Percentiles rank a stretch among this genome's conserved stretches.
Conservation (phyloP, 2,888 invertebrate species). For the Lithophane semibrunnea region DNA sequence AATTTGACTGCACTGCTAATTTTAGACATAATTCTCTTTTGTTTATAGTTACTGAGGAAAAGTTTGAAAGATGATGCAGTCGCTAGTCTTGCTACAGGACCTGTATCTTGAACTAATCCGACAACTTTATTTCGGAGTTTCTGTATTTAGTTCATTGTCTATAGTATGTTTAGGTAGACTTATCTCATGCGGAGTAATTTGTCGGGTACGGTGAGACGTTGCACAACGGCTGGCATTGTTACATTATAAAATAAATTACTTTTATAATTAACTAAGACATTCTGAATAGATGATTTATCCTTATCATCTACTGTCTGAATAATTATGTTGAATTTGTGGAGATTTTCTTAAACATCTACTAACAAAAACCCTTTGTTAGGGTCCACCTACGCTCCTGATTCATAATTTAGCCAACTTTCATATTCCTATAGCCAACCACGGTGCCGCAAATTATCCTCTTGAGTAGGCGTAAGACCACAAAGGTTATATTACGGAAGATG, state of each 20-base stretch:
- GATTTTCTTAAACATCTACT: conserved; percentile 15
- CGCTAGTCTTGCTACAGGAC: conserved; percentile 11
- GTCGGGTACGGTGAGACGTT: conserved; percentile 22
- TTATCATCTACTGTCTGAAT: not conserved
- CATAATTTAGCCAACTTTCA: conserved; percentile 57
- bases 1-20: conserved; percentile 71
- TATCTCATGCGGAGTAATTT: conserved; percentile 16
- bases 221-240: conserved; percentile 17
- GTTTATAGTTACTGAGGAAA: conserved; percentile 60
- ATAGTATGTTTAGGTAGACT: not conserved
- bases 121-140: conserved; percentile 42
- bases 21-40: conserved; percentile 72
- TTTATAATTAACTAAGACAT: conserved; percentile 24
- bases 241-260: conserved; percentile 12
- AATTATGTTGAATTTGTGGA: not conserved
- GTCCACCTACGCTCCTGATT: conserved; percentile 45
- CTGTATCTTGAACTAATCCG: conserved; percentile 16
- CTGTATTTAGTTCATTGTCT: conserved; percentile 41
- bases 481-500: conserved; percentile 54
- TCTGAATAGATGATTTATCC: not conserved
- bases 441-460: conserved; percentile 45
- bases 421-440: conserved; percentile 37
- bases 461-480: conserved; percentile 53
- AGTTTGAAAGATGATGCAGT: conserved; percentile 26
- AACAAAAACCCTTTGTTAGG: conserved; percentile 47